Conservation (phyloP, 1,140 invertebrate species). For the Tetragnatha versicolor region DNA sequence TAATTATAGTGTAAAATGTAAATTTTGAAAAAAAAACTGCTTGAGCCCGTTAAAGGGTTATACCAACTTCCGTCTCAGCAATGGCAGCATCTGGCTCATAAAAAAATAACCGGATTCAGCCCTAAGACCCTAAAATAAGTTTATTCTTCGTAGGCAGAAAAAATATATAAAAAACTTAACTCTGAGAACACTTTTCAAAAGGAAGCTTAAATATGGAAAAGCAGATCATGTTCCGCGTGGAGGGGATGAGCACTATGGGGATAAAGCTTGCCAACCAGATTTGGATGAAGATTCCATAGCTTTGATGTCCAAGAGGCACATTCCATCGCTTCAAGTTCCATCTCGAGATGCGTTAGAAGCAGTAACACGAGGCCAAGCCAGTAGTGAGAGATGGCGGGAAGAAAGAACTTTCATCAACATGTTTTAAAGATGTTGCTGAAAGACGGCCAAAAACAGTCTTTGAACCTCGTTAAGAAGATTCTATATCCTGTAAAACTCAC, state of each 20-base stretch:
- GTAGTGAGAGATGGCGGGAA: neutral
- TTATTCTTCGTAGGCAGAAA: neutral
- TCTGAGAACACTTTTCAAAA: neutral
- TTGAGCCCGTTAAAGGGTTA: neutral
- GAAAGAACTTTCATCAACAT: neutral
- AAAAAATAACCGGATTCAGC: neutral
- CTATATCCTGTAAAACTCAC: neutral
- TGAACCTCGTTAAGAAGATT: neutral
- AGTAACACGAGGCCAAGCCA: neutral
- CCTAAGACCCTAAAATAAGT: neutral
- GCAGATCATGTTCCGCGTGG: neutral
- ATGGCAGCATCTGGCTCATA: neutral
- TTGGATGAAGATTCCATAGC: neutral
- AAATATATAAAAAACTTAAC: neutral
- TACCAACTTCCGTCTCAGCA: no score
- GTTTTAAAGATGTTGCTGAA: neutral
- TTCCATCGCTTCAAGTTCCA: neutral
- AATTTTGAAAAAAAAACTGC: constrained; percentile 17
- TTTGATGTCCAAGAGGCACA: neutral
- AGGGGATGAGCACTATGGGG: neutral
- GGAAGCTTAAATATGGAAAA: neutral
- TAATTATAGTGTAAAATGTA: constrained; percentile 30
- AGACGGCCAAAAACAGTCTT: neutral
- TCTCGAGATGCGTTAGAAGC: neutral
- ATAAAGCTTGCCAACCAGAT: neutral